phyloP scores from a whole-genome alignment of 2,797 vertebrate species.

The Mionectes olivaceus region DNA sequence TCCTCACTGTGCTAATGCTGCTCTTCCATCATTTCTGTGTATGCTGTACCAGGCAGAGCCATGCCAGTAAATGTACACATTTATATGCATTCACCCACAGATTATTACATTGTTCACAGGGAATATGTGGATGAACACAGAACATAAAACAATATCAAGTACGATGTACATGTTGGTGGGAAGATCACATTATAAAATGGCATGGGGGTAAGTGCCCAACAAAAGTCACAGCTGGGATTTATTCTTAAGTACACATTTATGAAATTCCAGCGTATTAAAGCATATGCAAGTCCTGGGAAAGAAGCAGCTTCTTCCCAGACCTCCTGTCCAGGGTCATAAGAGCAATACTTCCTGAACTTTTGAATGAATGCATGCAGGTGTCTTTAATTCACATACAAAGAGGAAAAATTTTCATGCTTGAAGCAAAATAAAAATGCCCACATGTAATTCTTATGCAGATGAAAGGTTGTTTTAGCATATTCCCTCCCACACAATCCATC shows the following conservation, averaged over 20 bases:
- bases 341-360: not conserved
- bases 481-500: not conserved
- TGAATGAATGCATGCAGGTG: not conserved
- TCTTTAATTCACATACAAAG: not conserved
- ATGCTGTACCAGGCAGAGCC: conserved; percentile 14
- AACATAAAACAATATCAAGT: not conserved
- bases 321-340: not conserved
- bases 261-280: not conserved
- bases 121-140: not conserved
- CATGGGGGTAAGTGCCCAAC: not conserved
- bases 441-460: not conserved
- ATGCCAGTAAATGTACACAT: not conserved
- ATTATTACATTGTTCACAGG: conserved; percentile 35
- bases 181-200: not conserved
- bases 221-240: not conserved
- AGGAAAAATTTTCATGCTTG: not conserved
- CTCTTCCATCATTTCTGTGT: conserved; percentile 51
- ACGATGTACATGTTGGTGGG: not conserved
- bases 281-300: not conserved
- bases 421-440: not conserved
- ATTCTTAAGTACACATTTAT: not conserved
- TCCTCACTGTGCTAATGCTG: conserved; percentile 40
- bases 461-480: not conserved
- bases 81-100: conserved; percentile 39
- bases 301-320: not conserved